Base-by-base conservation (phyloP, 2,888 invertebrate species). In the Mallateleia sp. region DNA sequence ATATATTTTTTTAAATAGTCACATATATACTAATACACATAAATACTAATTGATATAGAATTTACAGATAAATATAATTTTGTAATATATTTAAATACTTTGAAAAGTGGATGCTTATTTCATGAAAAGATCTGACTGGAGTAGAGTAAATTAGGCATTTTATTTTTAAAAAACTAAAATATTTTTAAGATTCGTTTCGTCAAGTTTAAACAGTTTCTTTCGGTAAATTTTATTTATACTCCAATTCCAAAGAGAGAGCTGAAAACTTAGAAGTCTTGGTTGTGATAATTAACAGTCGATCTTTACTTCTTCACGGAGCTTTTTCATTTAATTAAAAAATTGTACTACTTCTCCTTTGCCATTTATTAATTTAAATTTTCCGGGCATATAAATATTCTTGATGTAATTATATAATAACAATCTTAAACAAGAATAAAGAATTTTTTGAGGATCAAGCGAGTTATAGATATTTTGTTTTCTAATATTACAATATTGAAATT, bases 181-280 rank as follows among this genome's bases (percentile, higher is more conserved):
- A 34, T 34, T 67, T 22, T 67, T 67, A 67, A 67, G 67, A 52
- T 67, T 67, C 67, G 52, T 67, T 67, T 34, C 52, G 34, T 47
- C 34, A 52, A 50, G 67, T 52, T 52, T 67, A 52, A 52, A 67
- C 34, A 67, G 67, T 52, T 52, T 34, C 52, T 34, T 67, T 52
- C 52, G 52, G 67, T 34, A 32, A 52, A 67, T 67, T 67, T 38
- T 38, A 38, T 38, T 38, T 38, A 38, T 38, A 38, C 38, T 38
- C 38, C 45, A 64, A 45, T 64, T 64, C 62, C 25, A 45, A 42
- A 64, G 42, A 45, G 62, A 42, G 42, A n/a, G 45, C 25, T 15
- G 9, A 42, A 64, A 64, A 64, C 62, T 64, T 62, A 42, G 32
- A 24, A 62, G 42, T 62, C 62, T 62, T n/a, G 62, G 38, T 62